These are phyloP conservation scores for Drosophila dives DNA, from an alignment of 2,888 invertebrate genomes.

Conservation along the genomic window DNA sequence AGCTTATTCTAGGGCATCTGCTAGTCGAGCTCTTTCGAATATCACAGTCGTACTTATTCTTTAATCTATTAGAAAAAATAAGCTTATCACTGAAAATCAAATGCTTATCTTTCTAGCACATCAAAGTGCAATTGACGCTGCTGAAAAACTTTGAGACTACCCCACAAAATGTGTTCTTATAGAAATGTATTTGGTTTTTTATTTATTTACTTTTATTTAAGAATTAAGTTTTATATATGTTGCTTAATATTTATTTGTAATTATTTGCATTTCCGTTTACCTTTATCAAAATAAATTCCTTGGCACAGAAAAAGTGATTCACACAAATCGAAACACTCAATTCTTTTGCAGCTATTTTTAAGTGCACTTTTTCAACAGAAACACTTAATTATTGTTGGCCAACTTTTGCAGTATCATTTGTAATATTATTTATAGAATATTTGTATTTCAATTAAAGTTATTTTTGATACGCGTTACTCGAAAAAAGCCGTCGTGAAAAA, in stretches of 20 bases:
- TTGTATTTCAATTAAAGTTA: neutral
- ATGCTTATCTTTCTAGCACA: constrained; percentile 1
- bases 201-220: neutral
- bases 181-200: neutral
- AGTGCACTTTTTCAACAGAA: neutral
- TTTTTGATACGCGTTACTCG: constrained; percentile 13
- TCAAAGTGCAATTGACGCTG: neutral
- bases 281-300: neutral
- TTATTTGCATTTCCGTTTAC: neutral
- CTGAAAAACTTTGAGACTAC: neutral
- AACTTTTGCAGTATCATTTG: neutral
- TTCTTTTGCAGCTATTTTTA: neutral
- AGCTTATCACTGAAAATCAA: neutral
- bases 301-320: neutral
- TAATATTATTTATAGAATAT: neutral
- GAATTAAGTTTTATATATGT: neutral
- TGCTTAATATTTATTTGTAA: neutral
- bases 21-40: neutral
- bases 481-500: constrained; percentile 69
- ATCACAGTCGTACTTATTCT: neutral
- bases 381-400: neutral
- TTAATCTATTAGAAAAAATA: neutral
- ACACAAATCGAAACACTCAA: neutral
- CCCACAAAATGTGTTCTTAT: neutral
- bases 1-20: neutral